Percentiles rank a stretch among this genome's conserved stretches.
phyloP scores from a whole-genome alignment of 2,888 invertebrate genomes.

The Tholera decimalis region DNA sequence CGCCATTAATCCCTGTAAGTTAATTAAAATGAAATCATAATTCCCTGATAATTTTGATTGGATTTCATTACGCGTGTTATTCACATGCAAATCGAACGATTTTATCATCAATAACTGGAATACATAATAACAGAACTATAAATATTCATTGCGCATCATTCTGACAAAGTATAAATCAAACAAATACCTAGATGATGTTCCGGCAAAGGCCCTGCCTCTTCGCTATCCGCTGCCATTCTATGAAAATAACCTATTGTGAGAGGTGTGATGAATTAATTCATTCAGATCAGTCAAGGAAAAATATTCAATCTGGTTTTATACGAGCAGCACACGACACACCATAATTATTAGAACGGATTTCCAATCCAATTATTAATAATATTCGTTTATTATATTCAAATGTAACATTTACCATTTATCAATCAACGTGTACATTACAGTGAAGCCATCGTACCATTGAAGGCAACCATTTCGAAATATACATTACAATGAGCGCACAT shows the following conservation, averaged over 20 bases:
- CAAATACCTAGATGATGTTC: slow-evolving; percentile 21
- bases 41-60: slow-evolving; percentile 40
- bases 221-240: neutral
- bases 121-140: slow-evolving; percentile 51
- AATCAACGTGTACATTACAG: slow-evolving; percentile 22
- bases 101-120: slow-evolving; percentile 51
- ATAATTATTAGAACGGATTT: slow-evolving; percentile 27
- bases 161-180: slow-evolving; percentile 59
- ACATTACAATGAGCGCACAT: slow-evolving; percentile 42
- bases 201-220: slow-evolving; percentile 3
- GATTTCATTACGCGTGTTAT: slow-evolving; percentile 40
- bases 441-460: slow-evolving; percentile 39
- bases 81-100: slow-evolving; percentile 58
- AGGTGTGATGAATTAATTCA: slow-evolving; percentile 26
- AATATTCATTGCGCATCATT: slow-evolving; percentile 49
- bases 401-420: slow-evolving; percentile 43
- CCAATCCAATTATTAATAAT: slow-evolving; percentile 29
- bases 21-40: slow-evolving; percentile 46
- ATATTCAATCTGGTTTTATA: slow-evolving; percentile 41
- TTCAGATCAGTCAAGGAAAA: slow-evolving; percentile 48
- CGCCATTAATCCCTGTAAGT: slow-evolving; percentile 16
- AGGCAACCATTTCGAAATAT: slow-evolving; percentile 33
- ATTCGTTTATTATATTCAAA: slow-evolving; percentile 45
- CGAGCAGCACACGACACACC: neutral
- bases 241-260: slow-evolving; percentile 26